Evolutionary conservation across 2,797 vertebrate genomes (phyloP).

Genomic region (Epinephelus coioides): DNA sequence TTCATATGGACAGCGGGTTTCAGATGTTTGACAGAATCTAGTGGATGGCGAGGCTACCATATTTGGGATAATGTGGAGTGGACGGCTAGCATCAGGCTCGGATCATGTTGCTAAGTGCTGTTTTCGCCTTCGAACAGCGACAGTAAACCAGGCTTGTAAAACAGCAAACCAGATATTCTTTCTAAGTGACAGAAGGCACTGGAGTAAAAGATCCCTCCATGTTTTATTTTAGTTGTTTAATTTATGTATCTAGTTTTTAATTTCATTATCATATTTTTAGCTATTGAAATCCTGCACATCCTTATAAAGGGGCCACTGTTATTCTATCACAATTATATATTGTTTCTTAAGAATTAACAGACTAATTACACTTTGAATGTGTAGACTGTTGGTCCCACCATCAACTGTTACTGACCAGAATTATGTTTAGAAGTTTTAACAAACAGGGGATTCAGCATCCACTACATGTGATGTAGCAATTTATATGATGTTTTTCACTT

Average conservation of each 20-base stretch:
- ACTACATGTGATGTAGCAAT: no score
- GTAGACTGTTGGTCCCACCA: not conserved
- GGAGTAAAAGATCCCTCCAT: not conserved
- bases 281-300: no score
- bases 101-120: slow-evolving; percentile 47
- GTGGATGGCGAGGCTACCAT: slow-evolving; percentile 42
- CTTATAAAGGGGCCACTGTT: no score
- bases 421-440: not conserved
- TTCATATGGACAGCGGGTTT: slow-evolving; percentile 66
- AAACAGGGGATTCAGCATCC: no score
- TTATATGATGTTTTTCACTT: slow-evolving; percentile 18
- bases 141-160: not conserved
- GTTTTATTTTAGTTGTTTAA: not conserved
- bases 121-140: slow-evolving; percentile 15
- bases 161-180: not conserved
- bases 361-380: not conserved
- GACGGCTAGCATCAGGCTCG: slow-evolving; percentile 33
- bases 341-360: not conserved
- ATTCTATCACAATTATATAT: no score
- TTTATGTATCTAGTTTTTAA: no score
- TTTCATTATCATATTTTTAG: no score
- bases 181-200: not conserved
- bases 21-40: slow-evolving; percentile 74
- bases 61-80: slow-evolving; percentile 46
- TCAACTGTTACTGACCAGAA: not conserved